Base-by-base conservation (phyloP, 2,888 invertebrate species). In the Dynastes maya region DNA sequence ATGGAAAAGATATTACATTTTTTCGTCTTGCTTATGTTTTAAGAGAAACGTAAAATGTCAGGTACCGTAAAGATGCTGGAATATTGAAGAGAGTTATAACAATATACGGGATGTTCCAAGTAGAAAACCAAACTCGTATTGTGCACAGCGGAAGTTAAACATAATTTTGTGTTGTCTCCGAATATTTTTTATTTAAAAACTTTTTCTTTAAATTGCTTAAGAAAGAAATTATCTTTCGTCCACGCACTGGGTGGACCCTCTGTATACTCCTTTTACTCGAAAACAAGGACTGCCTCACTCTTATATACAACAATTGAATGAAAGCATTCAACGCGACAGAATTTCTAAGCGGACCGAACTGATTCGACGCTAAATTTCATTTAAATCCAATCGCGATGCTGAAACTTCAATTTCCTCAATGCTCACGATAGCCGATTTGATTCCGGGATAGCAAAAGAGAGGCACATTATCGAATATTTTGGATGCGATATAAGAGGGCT, bases 321-420 rank as follows among this genome's bases (percentile, higher is more conserved):
- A n/a, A 72, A 45, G 37, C 22, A 72, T 13, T 40, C 61, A 61
- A 22, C 22, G 11, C 2, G 72, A 45, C 22, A 61, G 40, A 61
- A 61, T 58, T 72, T 55, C 45, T 40, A 40, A 58, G 29, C 72
- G 72, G 72, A 40, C 40, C 3, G 61, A 72, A 72, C 11, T 45
- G 72, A 61, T 37, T 58, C 72, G 37, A 8, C 45, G 11, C 40
- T 40, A 72, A 72, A 72, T 72, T 72, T 72, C 72, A 72, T 72
- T 72, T 72, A 58, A 72, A 72, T 72, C 72, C 72, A 72, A 72
- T 72, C 72, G 37, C 45, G 58, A 61, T 22, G n/a, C 72, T 27
- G 61, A 72, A 72, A 61, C 58, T 72, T 72, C 72, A 58, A 72
- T 72, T 72, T 72, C 72, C 72, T 72, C 72, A 72, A 72, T 61